These are phyloP conservation scores for Hypocryptadius cinnamomeus DNA, from an alignment of 2,113 vertebrate species.

Conservation along the genomic window DNA sequence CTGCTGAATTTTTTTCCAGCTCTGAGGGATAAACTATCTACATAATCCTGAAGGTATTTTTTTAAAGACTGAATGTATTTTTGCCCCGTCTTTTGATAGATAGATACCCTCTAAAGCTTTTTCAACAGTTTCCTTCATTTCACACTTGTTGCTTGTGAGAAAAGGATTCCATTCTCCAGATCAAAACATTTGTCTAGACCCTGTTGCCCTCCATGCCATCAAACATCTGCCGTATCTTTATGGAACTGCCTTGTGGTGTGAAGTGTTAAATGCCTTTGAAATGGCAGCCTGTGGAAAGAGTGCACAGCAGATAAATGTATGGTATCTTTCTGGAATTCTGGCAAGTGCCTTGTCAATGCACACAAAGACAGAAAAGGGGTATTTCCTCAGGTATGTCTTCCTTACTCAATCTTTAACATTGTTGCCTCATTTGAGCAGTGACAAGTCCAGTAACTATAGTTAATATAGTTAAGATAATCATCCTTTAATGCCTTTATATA, in stretches of 20 bases:
- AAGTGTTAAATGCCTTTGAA: slow-evolving; percentile 7
- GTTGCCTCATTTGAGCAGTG: not conserved
- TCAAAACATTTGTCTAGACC: not conserved
- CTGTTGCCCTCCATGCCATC: not conserved
- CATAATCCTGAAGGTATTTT: not conserved
- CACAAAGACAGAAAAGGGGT: not conserved
- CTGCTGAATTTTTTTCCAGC: not conserved
- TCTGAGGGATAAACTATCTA: not conserved
- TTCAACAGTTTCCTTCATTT: not conserved
- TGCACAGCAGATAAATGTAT: not conserved
- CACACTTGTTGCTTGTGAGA: not conserved
- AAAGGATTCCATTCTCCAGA: not conserved
- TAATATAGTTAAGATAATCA: not conserved
- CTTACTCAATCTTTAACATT: not conserved
- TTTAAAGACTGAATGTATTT: not conserved
- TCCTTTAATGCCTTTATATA: not conserved
- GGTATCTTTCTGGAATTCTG: not conserved
- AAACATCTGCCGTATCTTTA: not conserved
- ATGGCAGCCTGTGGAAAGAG: not conserved
- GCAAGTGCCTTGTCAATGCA: not conserved
- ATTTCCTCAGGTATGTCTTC: not conserved
- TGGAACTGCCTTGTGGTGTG: not conserved
- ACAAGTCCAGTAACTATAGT: not conserved
- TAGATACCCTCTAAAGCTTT: not conserved
- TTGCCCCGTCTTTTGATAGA: not conserved